These are phyloP conservation scores for Hydractinia echinata DNA, from an alignment of 30 jellyfish, hydroid and myxozoan species.

Conservation along the genomic window DNA sequence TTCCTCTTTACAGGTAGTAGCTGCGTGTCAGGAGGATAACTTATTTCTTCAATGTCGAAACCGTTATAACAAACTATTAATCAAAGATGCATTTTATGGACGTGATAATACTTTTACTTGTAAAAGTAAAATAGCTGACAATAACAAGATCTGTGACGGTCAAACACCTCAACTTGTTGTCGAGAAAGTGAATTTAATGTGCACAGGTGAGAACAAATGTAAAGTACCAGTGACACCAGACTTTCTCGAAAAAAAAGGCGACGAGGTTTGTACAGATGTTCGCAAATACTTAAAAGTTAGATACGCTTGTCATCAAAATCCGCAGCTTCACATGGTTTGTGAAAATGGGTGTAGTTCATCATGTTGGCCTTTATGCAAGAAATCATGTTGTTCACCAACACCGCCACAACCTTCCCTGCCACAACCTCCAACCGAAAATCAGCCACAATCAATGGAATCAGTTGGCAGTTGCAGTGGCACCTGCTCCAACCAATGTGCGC, in stretches of 20 bases:
- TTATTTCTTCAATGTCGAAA: conserved; percentile 62
- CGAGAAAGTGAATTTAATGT: conserved; percentile 60
- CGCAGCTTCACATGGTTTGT: conserved; percentile 55
- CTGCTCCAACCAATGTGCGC: conserved; percentile 17
- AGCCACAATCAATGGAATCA: conserved; percentile 48
- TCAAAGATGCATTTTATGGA: conserved; percentile 72
- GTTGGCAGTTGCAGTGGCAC: conserved; percentile 33
- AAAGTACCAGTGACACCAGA: conserved; percentile 87
- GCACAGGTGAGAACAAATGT: conserved; percentile 88
- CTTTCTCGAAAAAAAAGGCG: conserved; percentile 68
- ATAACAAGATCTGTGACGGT: conserved; percentile 63
- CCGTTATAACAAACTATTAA: conserved; percentile 57
- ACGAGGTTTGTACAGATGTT: conserved; percentile 78
- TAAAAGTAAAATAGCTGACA: conserved; percentile 63
- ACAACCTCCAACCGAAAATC: conserved; percentile 46
- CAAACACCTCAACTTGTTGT: conserved; percentile 60
- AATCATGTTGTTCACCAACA: conserved; percentile 70
- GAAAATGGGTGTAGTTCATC: conserved; percentile 52
- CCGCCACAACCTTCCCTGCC: conserved; percentile 33
- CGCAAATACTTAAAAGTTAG: conserved; percentile 62
- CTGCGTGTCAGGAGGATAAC: conserved; percentile 96
- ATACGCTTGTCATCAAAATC: conserved; percentile 77
- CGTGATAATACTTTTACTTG: conserved; percentile 78
- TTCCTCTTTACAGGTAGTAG: conserved; percentile 51
- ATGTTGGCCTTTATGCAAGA: conserved; percentile 81